Base-by-base conservation (phyloP, 2,888 invertebrate genomes). In the Byasa hedistus region DNA sequence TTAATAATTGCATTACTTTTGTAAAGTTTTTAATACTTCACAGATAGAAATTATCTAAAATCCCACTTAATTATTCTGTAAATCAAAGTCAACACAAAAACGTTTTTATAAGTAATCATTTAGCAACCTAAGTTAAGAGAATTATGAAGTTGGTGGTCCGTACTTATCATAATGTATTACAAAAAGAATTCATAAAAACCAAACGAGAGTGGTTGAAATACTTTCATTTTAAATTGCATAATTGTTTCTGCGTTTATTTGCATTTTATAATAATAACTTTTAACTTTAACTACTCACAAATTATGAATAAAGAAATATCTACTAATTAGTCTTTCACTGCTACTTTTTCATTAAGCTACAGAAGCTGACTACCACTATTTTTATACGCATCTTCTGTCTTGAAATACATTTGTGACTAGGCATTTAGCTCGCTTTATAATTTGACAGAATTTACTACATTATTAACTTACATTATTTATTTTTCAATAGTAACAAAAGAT, bases 201-300 rank as follows among this genome's bases (percentile, higher is more conserved):
- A 44, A 48, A 63, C 12, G 10, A 57, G n/a, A 57, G 56, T 44
- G 56, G 62, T 56, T 63, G 48, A 48, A 48, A 57, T 15, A 63
- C 57, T 57, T 57, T 57, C 57, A 19, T 63, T 57, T 57, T 22
- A 36, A 57, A 63, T 57, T 51, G 57, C 57, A 32, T 57, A 27
- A 57, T 63, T 63, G 63, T 63, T 63, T 55, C 24, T 4, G 15
- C 55, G 12, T 27, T 23, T 55, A 55, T 55, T 17, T 15, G 17
- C 24, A 55, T 24, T 24, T 55, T 55, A 23, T 5, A 55, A 55
- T 24, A 27, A 27, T 4, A 27, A 12, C 55, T 55, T 24, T 19
- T 24, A 3, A 22, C 19, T 55, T 12, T 12, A 48, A n/a, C 48
- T 0, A 48, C 48, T 48, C n/a, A 15, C 12, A 48, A 48, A 48